These are phyloP conservation scores for Pardalotus punctatus DNA, from an alignment of 2,113 vertebrate genomes.

Conservation along the genomic window DNA sequence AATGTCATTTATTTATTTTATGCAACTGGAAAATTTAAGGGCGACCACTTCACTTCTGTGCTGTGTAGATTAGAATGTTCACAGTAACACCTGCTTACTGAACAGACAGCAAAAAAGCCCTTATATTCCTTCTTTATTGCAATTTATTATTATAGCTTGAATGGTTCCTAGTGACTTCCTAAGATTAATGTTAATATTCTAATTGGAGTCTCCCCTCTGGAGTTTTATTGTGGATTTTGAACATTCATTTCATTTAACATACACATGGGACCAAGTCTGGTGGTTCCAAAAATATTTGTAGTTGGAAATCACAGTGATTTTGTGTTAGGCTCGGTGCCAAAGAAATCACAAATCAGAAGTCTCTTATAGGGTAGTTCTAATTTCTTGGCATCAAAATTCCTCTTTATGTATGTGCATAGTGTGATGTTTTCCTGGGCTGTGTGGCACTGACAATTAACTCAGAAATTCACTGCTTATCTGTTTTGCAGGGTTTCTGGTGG, in stretches of 20 bases:
- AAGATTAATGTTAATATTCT: conserved; percentile 65
- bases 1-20: conserved; percentile 47
- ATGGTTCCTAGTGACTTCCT: conserved; percentile 57
- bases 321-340: conserved; percentile 60
- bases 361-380: conserved; percentile 18
- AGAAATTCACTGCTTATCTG: neutral
- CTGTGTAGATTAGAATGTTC: neutral
- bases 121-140: conserved; percentile 14
- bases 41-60: neutral
- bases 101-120: conserved; percentile 27
- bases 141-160: conserved; percentile 50
- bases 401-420: neutral
- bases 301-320: conserved; percentile 67
- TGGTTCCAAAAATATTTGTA: conserved; percentile 68
- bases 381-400: conserved; percentile 19
- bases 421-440: conserved; percentile 6
- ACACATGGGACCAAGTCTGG: conserved; percentile 43
- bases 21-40: conserved; percentile 32
- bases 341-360: conserved; percentile 63
- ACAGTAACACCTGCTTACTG: conserved; percentile 48
- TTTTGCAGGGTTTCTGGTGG: conserved; percentile 8
- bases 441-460: neutral
- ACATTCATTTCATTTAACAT: conserved; percentile 54
- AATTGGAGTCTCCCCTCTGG: conserved; percentile 45
- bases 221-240: conserved; percentile 46